Base-by-base conservation (phyloP, 2,797 vertebrate species). In the Moxostoma hubbsi region DNA sequence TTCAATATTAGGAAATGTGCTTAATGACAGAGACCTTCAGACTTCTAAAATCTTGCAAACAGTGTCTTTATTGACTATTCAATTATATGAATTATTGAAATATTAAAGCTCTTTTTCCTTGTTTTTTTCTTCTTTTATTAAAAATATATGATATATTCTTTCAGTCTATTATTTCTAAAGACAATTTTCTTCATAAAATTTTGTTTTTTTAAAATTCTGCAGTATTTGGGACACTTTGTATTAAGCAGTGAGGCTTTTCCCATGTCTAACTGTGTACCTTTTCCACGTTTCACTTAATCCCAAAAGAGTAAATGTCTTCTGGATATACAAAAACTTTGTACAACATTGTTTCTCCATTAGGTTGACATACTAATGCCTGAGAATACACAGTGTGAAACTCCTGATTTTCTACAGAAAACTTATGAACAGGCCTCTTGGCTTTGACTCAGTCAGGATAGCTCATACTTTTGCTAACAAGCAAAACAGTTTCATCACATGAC, bases 381-480 rank as follows among this genome's bases (percentile, higher is more conserved):
- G 18, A 36, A 36, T 36, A 36, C 36, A 36, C 36, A 36, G 36
- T 36, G 3, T 36, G 36, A 36, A 36, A 36, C 36, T 36, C 36
- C 4, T 36, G 36, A 36, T 36, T 36, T 36, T 36, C 36, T 4
- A 36, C 36, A 36, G 36, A 36, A 5, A 36, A 36, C 36, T 36
- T 36, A 36, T 36, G 36, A 36, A 36, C 36, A 36, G 36, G 36
- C 36, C 36, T 36, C 36, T 36, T 36, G 36, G 10, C 15, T 59
- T 58, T 67, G 12, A 4, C 7, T 46, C 36, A 53, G 5, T 4
- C 47, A 47, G 43, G 9, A 13, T 46, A 36, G 36, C n/a, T 73
- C 24, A 67, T 73, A 62, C 62, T 71, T 75, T 70, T 83, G 47
- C 68, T 81, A 73, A 66, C 11, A 67, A 55, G 3, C 36, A 58